Evolutionary conservation across 2,797 vertebrate genomes (phyloP).

Genomic region (Triplophysa bombifrons): DNA sequence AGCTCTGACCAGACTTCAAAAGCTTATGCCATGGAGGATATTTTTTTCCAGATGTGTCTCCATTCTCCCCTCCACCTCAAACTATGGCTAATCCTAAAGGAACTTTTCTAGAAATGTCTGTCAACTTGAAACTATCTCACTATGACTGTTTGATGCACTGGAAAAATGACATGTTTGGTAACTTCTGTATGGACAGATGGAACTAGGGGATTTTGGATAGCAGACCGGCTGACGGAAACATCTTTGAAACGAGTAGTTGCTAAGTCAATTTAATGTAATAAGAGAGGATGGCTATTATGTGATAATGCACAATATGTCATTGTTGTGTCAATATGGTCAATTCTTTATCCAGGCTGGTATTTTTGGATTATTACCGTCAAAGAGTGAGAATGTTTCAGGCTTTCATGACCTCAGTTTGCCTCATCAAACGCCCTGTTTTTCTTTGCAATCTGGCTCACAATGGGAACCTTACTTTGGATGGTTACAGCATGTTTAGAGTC

Average conservation of each 20-base stretch:
- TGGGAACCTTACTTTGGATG: background rate
- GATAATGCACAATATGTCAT: constrained; percentile 17
- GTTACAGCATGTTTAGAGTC: constrained; percentile 8
- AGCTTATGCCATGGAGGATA: background rate
- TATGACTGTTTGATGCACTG: constrained; percentile 1
- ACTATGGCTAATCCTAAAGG: background rate
- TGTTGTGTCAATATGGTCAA: constrained; percentile 34
- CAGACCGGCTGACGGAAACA: background rate
- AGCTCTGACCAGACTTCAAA: constrained; percentile 1
- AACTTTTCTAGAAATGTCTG: constrained; percentile 2
- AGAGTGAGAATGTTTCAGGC: constrained; percentile 3
- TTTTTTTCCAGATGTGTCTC: background rate
- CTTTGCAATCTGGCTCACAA: background rate
- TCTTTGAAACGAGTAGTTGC: background rate
- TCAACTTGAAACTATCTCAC: constrained; percentile 3
- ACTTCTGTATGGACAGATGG: background rate
- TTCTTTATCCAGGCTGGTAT: constrained; percentile 14
- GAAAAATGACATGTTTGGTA: constrained; percentile 15
- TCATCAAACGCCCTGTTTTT: background rate
- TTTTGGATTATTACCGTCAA: constrained; percentile 36
- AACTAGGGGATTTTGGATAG: background rate
- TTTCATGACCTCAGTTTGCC: constrained; percentile 28
- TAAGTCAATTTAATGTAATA: constrained; percentile 24
- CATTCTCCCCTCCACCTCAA: background rate
- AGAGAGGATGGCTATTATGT: constrained; percentile 27